Conservation (phyloP, 1,140 invertebrate genomes). For the Hyles euphorbiae region DNA sequence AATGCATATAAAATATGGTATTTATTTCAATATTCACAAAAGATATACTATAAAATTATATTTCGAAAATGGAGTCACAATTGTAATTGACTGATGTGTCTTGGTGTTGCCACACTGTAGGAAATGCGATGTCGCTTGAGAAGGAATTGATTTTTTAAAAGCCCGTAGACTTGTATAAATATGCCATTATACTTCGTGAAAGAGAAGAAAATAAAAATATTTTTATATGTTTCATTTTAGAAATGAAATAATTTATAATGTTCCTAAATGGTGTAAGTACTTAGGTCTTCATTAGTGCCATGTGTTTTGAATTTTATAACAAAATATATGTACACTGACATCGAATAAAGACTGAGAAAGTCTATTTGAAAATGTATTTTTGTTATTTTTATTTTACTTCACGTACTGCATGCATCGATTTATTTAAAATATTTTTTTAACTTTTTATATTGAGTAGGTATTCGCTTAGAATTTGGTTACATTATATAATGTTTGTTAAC, state of each 20-base stretch:
- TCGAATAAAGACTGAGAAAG: conserved; percentile 66
- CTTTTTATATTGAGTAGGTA: too few relatives aligned
- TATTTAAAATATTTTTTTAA: neutral
- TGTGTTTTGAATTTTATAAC: conserved; percentile 39
- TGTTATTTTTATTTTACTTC: neutral
- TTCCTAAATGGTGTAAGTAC: conserved; percentile 59
- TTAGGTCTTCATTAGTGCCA: conserved; percentile 59
- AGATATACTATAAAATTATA: too few relatives aligned
- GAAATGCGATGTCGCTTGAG: conserved; percentile 1
- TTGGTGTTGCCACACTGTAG: too few relatives aligned
- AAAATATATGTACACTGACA: conserved; percentile 35
- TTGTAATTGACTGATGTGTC: too few relatives aligned
- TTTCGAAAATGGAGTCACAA: too few relatives aligned
- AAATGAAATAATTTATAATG: conserved; percentile 47
- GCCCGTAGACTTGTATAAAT: conserved; percentile 35
- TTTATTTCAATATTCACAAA: too few relatives aligned
- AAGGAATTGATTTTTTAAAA: conserved; percentile 24
- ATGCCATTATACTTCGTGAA: conserved; percentile 37
- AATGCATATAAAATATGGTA: too few relatives aligned
- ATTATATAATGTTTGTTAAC: too few relatives aligned
- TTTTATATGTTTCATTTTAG: conserved; percentile 58
- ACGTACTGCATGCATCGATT: neutral
- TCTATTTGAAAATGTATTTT: conserved; percentile 15
- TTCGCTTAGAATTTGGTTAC: too few relatives aligned
- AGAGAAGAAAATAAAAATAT: conserved; percentile 41